phyloP scores from a whole-genome alignment of 2,113 vertebrate genomes.

The Dipodomys merriami region DNA sequence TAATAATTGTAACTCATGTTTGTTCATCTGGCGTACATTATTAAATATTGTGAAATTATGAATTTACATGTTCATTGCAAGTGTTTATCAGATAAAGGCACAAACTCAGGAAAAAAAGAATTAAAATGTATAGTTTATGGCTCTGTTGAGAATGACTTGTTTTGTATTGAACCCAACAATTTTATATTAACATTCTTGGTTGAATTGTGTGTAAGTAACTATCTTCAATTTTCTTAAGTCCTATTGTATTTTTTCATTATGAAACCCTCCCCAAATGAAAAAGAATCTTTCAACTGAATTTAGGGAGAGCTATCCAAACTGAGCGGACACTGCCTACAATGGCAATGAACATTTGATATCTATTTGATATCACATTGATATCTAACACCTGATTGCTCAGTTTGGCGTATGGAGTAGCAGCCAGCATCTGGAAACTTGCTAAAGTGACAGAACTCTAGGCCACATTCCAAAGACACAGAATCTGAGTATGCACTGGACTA shows the following conservation, averaged over 20 bases:
- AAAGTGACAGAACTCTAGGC: background rate
- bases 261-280: background rate
- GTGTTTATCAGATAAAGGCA: conserved; percentile 9
- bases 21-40: background rate
- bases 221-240: background rate
- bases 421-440: background rate
- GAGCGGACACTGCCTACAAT: background rate
- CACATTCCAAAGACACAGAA: background rate
- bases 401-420: background rate
- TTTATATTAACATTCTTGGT: too few relatives aligned
- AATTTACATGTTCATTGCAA: background rate
- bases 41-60: background rate
- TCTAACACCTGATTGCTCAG: background rate
- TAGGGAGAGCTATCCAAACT: background rate
- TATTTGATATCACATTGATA: background rate
- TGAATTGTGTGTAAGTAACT: background rate
- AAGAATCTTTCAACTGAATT: conserved; percentile 19
- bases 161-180: too few relatives aligned
- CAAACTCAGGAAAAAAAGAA: background rate
- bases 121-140: background rate
- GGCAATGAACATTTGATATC: background rate
- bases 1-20: background rate
- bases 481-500: background rate
- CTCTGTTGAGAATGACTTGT: background rate
- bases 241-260: background rate